These are phyloP conservation scores for Agrilus mali DNA, from an alignment of 2,888 invertebrate species.

Conservation along the genomic window DNA sequence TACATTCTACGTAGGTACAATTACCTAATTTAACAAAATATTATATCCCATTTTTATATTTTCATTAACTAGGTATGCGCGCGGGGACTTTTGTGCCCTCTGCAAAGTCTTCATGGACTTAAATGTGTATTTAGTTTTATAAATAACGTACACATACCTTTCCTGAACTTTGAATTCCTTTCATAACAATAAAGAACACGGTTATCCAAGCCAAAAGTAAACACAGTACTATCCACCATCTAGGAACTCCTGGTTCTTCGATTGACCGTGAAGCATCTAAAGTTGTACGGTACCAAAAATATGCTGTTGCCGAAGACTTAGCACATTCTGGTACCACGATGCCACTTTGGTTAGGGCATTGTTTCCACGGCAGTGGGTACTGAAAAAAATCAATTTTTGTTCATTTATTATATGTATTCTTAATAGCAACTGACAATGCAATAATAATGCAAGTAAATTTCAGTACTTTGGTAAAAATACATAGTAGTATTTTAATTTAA, in stretches of 20 bases:
- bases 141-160: slow-evolving; percentile 60
- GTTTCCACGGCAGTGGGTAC: slow-evolving; percentile 75
- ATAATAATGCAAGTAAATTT: too few species aligned
- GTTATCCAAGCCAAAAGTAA: slow-evolving; percentile 79
- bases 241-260: slow-evolving; percentile 69
- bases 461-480: too few species aligned
- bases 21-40: too few species aligned
- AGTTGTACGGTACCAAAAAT: slow-evolving; percentile 87
- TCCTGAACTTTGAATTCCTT: slow-evolving; percentile 91
- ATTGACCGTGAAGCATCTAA: slow-evolving; percentile 79
- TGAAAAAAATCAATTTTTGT: slow-evolving; percentile 30
- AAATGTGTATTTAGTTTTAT: background rate
- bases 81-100: too few species aligned
- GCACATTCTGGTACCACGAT: slow-evolving; percentile 63
- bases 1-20: too few species aligned
- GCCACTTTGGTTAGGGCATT: slow-evolving; percentile 61
- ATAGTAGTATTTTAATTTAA: too few species aligned
- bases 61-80: too few species aligned
- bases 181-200: slow-evolving; percentile 92
- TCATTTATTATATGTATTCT: background rate
- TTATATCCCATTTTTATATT: too few species aligned
- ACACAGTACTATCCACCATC: slow-evolving; percentile 89
- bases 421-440: too few species aligned
- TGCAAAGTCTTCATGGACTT: too few species aligned
- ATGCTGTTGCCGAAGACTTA: slow-evolving; percentile 76